These are phyloP conservation scores for Drosophila yakuba DNA, from an alignment of 1,140 invertebrate genomes.

Conservation along the genomic window DNA sequence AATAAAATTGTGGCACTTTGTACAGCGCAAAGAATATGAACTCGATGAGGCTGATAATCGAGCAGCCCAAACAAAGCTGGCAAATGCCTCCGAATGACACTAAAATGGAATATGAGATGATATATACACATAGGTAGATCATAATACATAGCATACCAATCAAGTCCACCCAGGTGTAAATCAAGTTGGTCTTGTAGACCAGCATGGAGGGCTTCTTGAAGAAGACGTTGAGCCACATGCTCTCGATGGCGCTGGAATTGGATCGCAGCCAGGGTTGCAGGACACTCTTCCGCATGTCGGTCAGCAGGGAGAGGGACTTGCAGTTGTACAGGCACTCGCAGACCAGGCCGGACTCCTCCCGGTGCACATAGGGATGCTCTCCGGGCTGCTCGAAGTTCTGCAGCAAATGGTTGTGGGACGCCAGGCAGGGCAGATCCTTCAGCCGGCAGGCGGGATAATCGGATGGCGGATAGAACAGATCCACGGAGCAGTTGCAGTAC, in stretches of 20 bases:
- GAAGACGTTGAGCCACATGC: constrained; percentile 48
- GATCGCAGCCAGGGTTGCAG: constrained; percentile 6
- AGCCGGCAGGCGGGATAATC: constrained; percentile 51
- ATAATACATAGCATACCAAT: constrained; percentile 50
- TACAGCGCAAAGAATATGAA: constrained; percentile 89
- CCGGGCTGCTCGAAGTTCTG: constrained; percentile 50
- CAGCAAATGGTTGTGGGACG: constrained; percentile 49
- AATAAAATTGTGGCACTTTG: constrained; percentile 58
- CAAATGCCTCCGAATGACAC: constrained; percentile 90
- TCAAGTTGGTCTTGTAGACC: constrained; percentile 64
- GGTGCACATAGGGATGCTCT: constrained; percentile 46
- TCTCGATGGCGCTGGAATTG: background rate
- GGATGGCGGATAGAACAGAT: constrained; percentile 73
- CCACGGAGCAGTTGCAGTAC: constrained; percentile 76
- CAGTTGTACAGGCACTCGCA: constrained; percentile 77
- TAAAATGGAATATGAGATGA: constrained; percentile 63
- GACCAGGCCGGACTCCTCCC: constrained; percentile 38
- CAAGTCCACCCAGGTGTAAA: constrained; percentile 77
- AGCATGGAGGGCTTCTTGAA: constrained; percentile 49
- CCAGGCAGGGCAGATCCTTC: constrained; percentile 66
- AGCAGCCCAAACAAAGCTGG: constrained; percentile 90
- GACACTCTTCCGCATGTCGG: constrained; percentile 46
- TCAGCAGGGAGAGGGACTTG: constrained; percentile 56
- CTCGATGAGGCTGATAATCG: constrained; percentile 89
- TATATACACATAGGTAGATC: no score